Evolutionary conservation across 2,888 invertebrate genomes (phyloP), one percentile per base, ranked within the genome.

Genomic region (Cheilosia grossa): DNA sequence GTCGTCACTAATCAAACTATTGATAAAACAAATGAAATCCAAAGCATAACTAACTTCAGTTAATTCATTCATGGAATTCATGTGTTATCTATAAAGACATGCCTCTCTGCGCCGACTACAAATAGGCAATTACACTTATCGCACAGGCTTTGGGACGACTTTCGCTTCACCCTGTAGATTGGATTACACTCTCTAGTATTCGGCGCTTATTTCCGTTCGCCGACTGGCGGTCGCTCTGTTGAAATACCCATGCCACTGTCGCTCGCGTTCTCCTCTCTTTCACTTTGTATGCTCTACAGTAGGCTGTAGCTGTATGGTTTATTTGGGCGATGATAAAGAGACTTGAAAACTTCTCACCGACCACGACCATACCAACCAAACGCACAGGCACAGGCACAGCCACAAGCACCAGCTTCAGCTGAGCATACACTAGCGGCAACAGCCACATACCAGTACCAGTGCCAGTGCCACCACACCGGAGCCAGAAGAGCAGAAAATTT

Each of bases 131-230:
- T 54, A 63, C 54, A n/a, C 61, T 69, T 78, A 78, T 63, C 42
- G 15, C 19, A 15, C 15, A 7, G 61, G n/a, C 24, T 51, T 53
- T 64, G 33, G 4, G 51, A 5, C 13, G 37, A 74, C 27, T 33
- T 75, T 64, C 17, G 40, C 33, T 42, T 13, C 82, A 82, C 82
- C 82, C 82, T 82, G 78, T 82, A 54, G 13, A 59, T 27, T 40
- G 37, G 37, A 64, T 40, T 51, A 10, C 40, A 49, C 42, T 66
- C 72, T 78, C 72, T 51, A 61, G 54, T 61, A 66, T 42, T 44
- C 59, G 67, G 72, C 77, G 66, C 72, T 73, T 78, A 54, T 78
- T 78, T 82, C 66, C 72, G 72, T 73, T 78, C 70, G 33, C 3
- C 17, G 21, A 27, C 51, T 81, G 81, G 81, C 74, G 81, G 74